A percentile compares a stretch with the other conserved stretches of the same genome.
phyloP scores from a whole-genome alignment of 2,113 vertebrate genomes.

The Melanerpes formicivorus region DNA sequence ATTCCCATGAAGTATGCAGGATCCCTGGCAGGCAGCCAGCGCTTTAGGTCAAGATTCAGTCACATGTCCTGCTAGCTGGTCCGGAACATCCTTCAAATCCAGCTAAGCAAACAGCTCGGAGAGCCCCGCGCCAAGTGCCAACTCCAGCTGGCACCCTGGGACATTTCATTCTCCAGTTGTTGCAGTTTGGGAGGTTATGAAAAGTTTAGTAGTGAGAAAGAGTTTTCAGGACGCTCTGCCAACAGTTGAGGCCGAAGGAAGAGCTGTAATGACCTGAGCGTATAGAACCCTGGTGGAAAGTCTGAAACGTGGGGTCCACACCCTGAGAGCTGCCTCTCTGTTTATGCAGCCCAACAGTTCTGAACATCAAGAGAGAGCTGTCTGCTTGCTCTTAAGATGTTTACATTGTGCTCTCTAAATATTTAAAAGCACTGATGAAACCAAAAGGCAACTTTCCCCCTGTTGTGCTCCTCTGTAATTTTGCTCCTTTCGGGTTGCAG shows the following conservation, averaged over 20 bases:
- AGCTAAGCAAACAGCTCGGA: constrained; percentile 39
- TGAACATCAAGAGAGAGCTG: not conserved
- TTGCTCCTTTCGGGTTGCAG: not conserved
- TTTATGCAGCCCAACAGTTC: not conserved
- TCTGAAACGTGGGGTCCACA: not conserved
- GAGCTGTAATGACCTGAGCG: not conserved
- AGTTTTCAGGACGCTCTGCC: not conserved
- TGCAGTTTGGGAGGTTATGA: constrained; percentile 53
- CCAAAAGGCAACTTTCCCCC: not conserved
- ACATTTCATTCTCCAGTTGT: not conserved
- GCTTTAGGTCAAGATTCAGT: not conserved
- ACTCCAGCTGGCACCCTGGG: constrained; percentile 41
- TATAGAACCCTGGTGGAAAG: not conserved
- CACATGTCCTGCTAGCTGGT: not conserved
- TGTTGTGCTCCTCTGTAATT: not conserved
- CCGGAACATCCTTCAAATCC: constrained; percentile 24
- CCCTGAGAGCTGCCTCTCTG: not conserved
- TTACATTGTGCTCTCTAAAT: constrained; percentile 2
- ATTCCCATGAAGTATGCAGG: not conserved
- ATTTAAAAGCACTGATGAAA: constrained; percentile 30
- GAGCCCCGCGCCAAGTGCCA: constrained; percentile 33
- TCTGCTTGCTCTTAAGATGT: constrained; percentile 1
- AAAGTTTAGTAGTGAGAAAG: constrained; percentile 57
- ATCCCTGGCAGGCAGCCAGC: not conserved
- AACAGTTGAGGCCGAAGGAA: not conserved